Evolutionary conservation across 2,888 invertebrate genomes (phyloP).

Genomic region (Imbricaverruca yamaguchii): DNA sequence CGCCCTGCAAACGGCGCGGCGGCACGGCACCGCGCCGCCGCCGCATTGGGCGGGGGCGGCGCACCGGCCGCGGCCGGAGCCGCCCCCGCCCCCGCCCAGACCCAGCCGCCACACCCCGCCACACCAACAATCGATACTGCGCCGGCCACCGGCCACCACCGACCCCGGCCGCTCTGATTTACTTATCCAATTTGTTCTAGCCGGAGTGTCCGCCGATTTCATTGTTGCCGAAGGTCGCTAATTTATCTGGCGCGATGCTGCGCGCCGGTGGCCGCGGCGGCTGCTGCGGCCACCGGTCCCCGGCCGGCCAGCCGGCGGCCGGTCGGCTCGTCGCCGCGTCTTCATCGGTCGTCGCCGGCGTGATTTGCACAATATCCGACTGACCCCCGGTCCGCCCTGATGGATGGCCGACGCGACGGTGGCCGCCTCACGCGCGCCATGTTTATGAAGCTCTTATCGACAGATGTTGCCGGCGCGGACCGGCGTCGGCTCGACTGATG

Average conservation of each 20-base stretch:
- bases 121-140: neutral
- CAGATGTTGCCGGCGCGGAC: slow-evolving; percentile 1
- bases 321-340: neutral
- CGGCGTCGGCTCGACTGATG: neutral
- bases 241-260: slow-evolving; percentile 11
- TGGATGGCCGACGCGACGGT: neutral
- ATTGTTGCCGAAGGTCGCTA: slow-evolving; percentile 12
- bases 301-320: neutral
- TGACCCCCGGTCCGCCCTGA: neutral
- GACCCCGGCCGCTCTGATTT: neutral
- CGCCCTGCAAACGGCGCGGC: neutral
- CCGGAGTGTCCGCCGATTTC: slow-evolving; percentile 17
- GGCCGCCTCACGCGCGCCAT: neutral
- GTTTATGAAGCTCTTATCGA: slow-evolving; percentile 18
- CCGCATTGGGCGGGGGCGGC: neutral
- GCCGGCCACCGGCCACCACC: neutral
- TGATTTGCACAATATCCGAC: slow-evolving; percentile 2
- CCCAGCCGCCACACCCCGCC: neutral
- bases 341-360: neutral
- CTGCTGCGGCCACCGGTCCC: too few relatives aligned
- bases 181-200: slow-evolving; percentile 12
- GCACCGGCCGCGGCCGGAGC: neutral
- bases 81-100: slow-evolving; percentile 4
- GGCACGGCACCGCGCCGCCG: neutral
- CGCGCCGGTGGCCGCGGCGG: neutral